Evolutionary conservation across 2,797 vertebrate species (phyloP), one percentile per base, ranked within the genome.

Genomic region (Anguilla marmorata): DNA sequence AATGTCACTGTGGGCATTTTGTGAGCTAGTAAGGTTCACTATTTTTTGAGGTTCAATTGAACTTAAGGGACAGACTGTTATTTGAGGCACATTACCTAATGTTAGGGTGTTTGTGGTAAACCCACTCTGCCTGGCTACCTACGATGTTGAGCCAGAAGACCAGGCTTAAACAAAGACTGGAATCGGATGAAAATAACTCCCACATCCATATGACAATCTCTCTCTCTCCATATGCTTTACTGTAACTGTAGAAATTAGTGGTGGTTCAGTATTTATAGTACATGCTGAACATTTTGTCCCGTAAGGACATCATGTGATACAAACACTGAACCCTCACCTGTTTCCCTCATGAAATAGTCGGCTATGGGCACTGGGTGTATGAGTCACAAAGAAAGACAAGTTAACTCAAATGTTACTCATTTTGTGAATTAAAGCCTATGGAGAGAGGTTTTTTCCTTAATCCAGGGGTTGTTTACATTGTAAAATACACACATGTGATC

Each of bases 161-260:
- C 41, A 76, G 30, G 12, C 74, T 41, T 16, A 76, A 76, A 27
- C 27, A 72, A 72, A 21, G 33, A 76, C 24, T 14, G 37, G 16
- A 76, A 76, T 76, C 74, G 5, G 27, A 76, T 76, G 74, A 14
- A 41, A 76, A 76, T 76, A 76, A 76, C 74, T 76, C 74, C 66
- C 74, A 76, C 11, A 74, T 74, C n/a, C n/a, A 5, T n/a, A n/a
- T 27, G 63, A 66, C 63, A 66, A 66, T n/a, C 5, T 24, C n/a
- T 66, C 24, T 66, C 63, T 27, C 63, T 27, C 63, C 24, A 27
- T 66, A n/a, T 66, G 63, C 63, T n/a, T 66, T n/a, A 41, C 37
- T 41, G 37, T 41, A 24, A 66, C 63, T 6, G 63, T 66, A 66
- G 63, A 27, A 66, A 27, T 66, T 24, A 27, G 63, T 8, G 63